A percentile compares a stretch with the other conserved stretches of the same genome.
These are phyloP conservation scores for Microctonus aethiopoides DNA, from an alignment of 2,888 invertebrate genomes.

Conservation along the genomic window DNA sequence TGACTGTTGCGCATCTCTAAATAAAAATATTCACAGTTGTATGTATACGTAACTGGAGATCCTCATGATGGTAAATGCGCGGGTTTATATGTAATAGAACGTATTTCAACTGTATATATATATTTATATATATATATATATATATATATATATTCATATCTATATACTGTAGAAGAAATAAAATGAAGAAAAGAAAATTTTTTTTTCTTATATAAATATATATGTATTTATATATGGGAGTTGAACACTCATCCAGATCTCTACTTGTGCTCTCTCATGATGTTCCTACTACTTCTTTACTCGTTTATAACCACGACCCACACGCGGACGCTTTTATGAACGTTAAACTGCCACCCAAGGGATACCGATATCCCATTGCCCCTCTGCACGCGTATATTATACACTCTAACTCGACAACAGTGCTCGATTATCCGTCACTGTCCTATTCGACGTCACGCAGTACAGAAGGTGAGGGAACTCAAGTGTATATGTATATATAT, in stretches of 20 bases:
- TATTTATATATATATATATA: too few relatives aligned
- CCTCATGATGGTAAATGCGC: not conserved
- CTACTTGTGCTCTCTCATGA: constrained; percentile 33
- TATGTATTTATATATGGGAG: constrained; percentile 1
- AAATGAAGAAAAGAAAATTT: not conserved
- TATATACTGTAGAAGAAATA: not conserved
- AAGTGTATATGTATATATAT: not conserved
- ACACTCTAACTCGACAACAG: constrained; percentile 11
- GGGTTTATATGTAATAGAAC: constrained; percentile 24
- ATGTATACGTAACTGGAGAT: constrained; percentile 25
- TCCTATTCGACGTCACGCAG: constrained; percentile 46
- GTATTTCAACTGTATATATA: constrained; percentile 18
- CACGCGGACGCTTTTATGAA: constrained; percentile 44
- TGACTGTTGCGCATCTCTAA: not conserved
- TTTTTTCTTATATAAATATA: not conserved
- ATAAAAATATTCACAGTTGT: not conserved
- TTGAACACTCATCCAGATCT: constrained; percentile 40
- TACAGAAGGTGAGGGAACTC: constrained; percentile 7
- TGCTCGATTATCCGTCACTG: constrained; percentile 34
- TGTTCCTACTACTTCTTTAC: constrained; percentile 4
- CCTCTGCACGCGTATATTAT: constrained; percentile 10
- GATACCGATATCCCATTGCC: constrained; percentile 52
- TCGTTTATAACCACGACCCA: constrained; percentile 42
- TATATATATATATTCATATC: too few relatives aligned
- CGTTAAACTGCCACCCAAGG: constrained; percentile 49